Conservation (phyloP, 2,113 vertebrate species). For the Telmatochromis bifrenatus region DNA sequence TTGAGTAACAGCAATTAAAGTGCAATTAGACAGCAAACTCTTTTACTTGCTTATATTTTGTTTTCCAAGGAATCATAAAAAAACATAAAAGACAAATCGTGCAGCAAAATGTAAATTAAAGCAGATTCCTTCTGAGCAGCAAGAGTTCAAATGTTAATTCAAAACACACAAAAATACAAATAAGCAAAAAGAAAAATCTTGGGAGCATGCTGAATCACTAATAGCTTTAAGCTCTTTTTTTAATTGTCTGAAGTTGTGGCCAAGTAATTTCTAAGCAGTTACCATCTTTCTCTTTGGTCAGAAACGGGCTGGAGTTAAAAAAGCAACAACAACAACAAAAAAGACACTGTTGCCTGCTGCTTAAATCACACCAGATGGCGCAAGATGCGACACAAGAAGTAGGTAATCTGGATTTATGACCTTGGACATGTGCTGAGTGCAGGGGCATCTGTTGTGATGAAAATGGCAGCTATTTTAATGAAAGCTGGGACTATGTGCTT, state of each 20-base stretch:
- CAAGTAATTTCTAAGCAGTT: not conserved
- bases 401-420: conserved; percentile 68
- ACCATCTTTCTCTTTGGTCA: not conserved
- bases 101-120: not conserved
- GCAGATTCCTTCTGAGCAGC: not conserved
- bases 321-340: not conserved
- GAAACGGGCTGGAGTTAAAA: not conserved
- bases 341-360: not conserved
- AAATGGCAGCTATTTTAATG: conserved; percentile 20
- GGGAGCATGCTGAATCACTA: not conserved
- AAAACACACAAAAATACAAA: not conserved
- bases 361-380: conserved; percentile 69
- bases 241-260: conserved; percentile 4
- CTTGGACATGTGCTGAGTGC: conserved; percentile 39
- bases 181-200: not conserved
- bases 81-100: not conserved
- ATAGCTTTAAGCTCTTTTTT: not conserved
- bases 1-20: not conserved
- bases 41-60: not conserved
- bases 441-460: conserved; percentile 42
- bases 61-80: not conserved
- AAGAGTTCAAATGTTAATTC: not conserved
- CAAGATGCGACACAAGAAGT: conserved; percentile 43
- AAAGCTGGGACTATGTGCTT: conserved; percentile 2
- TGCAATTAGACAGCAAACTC: not conserved